A percentile compares a stretch with the other conserved stretches of the same genome.
Conservation (phyloP, 2,113 vertebrate species). For the Elephantulus edwardii region DNA sequence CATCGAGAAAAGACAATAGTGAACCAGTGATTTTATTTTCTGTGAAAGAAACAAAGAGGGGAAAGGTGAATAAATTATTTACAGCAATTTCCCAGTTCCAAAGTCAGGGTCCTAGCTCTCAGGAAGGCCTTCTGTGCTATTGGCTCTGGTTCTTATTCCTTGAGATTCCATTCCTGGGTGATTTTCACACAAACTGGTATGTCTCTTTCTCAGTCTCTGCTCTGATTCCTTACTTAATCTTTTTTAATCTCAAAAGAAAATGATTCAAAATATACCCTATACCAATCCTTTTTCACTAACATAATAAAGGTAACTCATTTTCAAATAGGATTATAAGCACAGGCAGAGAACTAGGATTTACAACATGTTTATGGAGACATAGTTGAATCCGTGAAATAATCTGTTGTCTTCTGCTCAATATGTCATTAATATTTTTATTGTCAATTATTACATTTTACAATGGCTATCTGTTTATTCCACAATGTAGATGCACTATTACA, state of each 20-base stretch:
- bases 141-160: background rate
- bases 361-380: background rate
- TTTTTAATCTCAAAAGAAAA: background rate
- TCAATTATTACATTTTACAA: background rate
- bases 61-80: conserved; percentile 31
- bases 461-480: too few relatives aligned
- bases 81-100: conserved; percentile 16
- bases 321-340: background rate
- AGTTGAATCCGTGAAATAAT: background rate
- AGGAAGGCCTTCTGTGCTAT: background rate
- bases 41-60: conserved; percentile 56
- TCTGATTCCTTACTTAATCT: background rate
- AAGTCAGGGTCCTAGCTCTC: background rate
- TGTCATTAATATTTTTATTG: background rate
- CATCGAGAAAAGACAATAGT: conserved; percentile 80
- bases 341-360: background rate
- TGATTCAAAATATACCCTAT: background rate
- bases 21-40: conserved; percentile 83
- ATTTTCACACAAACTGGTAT: background rate
- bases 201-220: background rate
- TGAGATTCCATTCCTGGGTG: background rate
- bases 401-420: background rate
- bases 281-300: background rate
- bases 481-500: too few relatives aligned
- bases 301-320: background rate